phyloP scores from a whole-genome alignment of 1,140 invertebrate genomes.

The Lepidotrigona ventralis region DNA sequence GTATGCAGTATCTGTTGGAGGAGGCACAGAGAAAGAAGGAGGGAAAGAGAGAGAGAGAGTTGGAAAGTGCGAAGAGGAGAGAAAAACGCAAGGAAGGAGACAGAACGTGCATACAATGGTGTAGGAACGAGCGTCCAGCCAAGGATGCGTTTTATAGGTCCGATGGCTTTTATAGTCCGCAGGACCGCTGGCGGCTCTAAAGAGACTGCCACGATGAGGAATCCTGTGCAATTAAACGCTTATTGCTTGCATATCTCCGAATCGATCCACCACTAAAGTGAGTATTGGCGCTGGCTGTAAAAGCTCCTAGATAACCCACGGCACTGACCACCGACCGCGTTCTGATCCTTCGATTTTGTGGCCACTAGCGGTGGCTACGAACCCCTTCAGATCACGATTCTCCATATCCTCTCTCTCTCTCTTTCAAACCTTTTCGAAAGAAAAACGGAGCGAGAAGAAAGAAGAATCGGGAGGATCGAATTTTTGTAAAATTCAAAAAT shows the following conservation, averaged over 20 bases:
- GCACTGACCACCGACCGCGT: conserved; percentile 62
- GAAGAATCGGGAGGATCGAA: not conserved
- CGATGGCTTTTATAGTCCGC: conserved; percentile 79
- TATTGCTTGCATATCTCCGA: conserved; percentile 80
- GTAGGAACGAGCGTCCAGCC: conserved; percentile 67
- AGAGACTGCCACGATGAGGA: conserved; percentile 77
- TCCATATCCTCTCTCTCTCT: too few species aligned
- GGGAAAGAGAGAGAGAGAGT: not conserved
- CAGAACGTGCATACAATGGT: conserved; percentile 68
- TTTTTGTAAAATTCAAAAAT: not conserved
- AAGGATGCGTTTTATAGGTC: conserved; percentile 81
- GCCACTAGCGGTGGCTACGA: conserved; percentile 32
- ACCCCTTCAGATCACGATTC: not conserved
- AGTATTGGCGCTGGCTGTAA: conserved; percentile 77
- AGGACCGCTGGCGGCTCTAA: conserved; percentile 71
- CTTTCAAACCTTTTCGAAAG: not conserved
- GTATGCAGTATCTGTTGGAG: conserved; percentile 26
- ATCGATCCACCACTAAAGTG: conserved; percentile 79
- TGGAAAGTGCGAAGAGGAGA: not conserved
- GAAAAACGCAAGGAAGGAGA: conserved; percentile 23
- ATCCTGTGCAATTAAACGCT: conserved; percentile 81
- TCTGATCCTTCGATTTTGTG: conserved; percentile 53
- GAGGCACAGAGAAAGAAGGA: not conserved
- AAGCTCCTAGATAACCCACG: conserved; percentile 75
- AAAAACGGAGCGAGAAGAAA: not conserved